Percentiles rank a stretch among this genome's conserved stretches.
phyloP scores from a whole-genome alignment of 2,113 vertebrate genomes.

The Anguilla rostrata region DNA sequence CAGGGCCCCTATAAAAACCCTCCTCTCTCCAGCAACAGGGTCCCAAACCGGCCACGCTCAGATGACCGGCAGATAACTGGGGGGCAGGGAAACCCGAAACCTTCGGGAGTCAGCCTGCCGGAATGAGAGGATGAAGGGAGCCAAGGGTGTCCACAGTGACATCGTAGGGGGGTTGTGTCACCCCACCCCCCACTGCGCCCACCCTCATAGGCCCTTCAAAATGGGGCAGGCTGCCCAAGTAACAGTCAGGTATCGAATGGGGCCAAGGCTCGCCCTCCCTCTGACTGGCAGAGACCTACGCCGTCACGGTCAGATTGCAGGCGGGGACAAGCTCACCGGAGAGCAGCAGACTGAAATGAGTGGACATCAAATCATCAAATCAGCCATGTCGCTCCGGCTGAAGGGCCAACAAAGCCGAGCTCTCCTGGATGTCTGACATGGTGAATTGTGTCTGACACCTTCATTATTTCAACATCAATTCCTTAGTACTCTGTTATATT shows the following conservation, averaged over 20 bases:
- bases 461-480: neutral
- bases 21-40: conserved; percentile 73
- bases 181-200: neutral
- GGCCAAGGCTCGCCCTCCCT: neutral
- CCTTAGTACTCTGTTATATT: neutral
- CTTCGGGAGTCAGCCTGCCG: conserved; percentile 55
- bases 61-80: conserved; percentile 53
- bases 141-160: conserved; percentile 54
- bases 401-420: neutral
- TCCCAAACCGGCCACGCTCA: conserved; percentile 63
- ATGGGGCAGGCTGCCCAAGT: neutral
- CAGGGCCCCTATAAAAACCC: conserved; percentile 50
- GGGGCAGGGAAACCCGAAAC: conserved; percentile 58
- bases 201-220: neutral
- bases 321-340: neutral
- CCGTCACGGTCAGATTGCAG: neutral
- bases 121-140: conserved; percentile 53
- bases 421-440: neutral
- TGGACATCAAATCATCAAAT: neutral
- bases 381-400: neutral
- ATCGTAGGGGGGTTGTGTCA: conserved; percentile 34
- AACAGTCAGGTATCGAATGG: neutral
- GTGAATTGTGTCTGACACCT: neutral
- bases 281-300: neutral
- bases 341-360: neutral